Conservation (phyloP, 2,113 vertebrate genomes). For the Halichoerus grypus region DNA sequence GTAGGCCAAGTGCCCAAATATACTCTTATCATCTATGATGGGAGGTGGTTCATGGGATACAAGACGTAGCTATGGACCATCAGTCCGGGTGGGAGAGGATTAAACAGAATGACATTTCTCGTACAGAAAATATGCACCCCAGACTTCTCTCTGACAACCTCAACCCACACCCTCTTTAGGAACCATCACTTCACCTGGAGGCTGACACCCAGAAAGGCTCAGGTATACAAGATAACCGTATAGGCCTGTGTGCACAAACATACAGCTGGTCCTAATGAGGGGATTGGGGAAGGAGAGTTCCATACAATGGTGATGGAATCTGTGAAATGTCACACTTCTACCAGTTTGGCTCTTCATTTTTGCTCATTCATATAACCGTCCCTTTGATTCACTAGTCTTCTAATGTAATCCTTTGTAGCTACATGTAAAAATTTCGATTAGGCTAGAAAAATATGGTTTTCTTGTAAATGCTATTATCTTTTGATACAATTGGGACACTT, state of each 20-base stretch:
- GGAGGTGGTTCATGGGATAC: not conserved
- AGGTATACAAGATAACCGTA: not conserved
- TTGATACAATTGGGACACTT: not conserved
- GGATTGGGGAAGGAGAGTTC: not conserved
- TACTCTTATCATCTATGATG: not conserved
- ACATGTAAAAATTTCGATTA: not conserved
- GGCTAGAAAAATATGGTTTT: not conserved
- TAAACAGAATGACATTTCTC: not conserved
- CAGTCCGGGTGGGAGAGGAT: too few relatives aligned
- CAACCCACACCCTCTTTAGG: not conserved
- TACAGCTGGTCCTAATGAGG: not conserved
- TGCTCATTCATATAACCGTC: not conserved
- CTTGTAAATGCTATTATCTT: not conserved
- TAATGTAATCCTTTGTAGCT: not conserved
- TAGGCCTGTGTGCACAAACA: not conserved
- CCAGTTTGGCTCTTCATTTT: not conserved
- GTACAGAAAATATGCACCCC: not conserved
- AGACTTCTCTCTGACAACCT: not conserved
- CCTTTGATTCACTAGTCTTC: not conserved
- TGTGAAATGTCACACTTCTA: not conserved
- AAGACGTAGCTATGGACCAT: not conserved
- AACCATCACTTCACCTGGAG: not conserved
- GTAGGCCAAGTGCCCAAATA: not conserved
- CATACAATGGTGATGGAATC: not conserved
- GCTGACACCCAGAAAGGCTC: not conserved